Conservation (phyloP, 2,888 invertebrate genomes). For the Microctonus brassicae region DNA sequence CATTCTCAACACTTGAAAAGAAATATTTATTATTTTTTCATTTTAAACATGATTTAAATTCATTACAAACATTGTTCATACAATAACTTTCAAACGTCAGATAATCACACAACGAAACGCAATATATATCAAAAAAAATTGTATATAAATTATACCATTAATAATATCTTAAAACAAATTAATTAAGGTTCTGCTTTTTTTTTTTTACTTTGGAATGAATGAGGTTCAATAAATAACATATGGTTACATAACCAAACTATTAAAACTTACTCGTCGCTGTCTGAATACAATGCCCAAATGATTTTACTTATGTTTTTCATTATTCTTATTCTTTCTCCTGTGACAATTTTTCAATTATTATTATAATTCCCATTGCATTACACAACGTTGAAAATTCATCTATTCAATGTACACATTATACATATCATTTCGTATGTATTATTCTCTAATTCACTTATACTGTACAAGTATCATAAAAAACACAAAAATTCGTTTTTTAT, state of each 20-base stretch:
- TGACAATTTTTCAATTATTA: neutral
- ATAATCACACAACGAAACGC: conserved; percentile 17
- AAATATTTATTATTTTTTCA: neutral
- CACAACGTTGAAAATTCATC: neutral
- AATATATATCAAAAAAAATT: conserved; percentile 29
- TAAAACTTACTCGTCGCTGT: neutral
- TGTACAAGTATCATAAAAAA: neutral
- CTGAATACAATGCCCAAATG: conserved; percentile 24
- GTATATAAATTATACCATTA: conserved; percentile 26
- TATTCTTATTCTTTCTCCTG: neutral
- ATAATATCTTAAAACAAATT: conserved; percentile 33
- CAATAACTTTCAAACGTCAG: neutral
- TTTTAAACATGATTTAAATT: no score
- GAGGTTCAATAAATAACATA: conserved; percentile 52
- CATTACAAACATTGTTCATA: conserved; percentile 25
- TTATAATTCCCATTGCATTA: neutral
- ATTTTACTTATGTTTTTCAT: neutral
- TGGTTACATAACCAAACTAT: conserved; percentile 26
- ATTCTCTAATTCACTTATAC: neutral
- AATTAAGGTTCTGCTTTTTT: conserved; percentile 32
- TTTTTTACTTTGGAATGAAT: conserved; percentile 53
- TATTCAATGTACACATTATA: neutral
- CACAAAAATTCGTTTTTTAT: neutral
- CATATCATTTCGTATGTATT: neutral
- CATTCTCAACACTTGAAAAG: neutral